These are phyloP conservation scores for Sebastes schlegelii DNA, from an alignment of 2,113 vertebrate genomes.

Conservation along the genomic window DNA sequence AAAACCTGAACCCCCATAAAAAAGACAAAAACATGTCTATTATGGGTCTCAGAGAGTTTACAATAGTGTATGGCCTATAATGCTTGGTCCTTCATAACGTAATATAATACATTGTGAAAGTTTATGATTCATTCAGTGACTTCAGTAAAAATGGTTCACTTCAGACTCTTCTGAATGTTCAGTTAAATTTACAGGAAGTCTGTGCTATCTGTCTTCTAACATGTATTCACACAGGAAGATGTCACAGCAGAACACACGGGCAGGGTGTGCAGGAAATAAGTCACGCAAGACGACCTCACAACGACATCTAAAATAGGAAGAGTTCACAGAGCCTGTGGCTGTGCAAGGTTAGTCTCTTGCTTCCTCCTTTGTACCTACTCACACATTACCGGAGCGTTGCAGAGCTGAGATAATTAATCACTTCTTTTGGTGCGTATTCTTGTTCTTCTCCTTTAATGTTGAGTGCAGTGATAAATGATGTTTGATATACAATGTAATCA, in stretches of 20 bases:
- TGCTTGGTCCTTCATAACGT: not conserved
- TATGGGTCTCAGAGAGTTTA: not conserved
- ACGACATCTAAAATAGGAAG: conserved; percentile 76
- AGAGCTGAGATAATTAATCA: conserved; percentile 1
- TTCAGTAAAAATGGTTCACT: not conserved
- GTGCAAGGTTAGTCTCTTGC: conserved; percentile 40
- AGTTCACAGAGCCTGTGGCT: conserved; percentile 28
- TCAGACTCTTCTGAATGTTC: not conserved
- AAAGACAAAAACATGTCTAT: too few relatives aligned
- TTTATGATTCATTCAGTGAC: not conserved
- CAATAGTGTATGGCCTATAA: not conserved
- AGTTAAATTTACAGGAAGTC: conserved; percentile 52
- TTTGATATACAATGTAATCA: not conserved
- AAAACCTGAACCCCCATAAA: too few relatives aligned
- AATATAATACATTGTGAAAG: not conserved
- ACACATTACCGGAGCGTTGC: not conserved
- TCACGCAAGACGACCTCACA: conserved; percentile 59
- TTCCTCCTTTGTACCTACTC: conserved; percentile 50
- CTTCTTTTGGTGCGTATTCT: conserved; percentile 37
- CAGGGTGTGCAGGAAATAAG: conserved; percentile 77
- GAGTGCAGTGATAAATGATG: not conserved
- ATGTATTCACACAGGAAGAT: conserved; percentile 54
- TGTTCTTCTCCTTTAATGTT: not conserved
- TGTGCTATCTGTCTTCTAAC: conserved; percentile 21
- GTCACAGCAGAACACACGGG: conserved; percentile 60